Evolutionary conservation across 2,797 vertebrate genomes (phyloP).

Genomic region (Notolabrus celidotus): DNA sequence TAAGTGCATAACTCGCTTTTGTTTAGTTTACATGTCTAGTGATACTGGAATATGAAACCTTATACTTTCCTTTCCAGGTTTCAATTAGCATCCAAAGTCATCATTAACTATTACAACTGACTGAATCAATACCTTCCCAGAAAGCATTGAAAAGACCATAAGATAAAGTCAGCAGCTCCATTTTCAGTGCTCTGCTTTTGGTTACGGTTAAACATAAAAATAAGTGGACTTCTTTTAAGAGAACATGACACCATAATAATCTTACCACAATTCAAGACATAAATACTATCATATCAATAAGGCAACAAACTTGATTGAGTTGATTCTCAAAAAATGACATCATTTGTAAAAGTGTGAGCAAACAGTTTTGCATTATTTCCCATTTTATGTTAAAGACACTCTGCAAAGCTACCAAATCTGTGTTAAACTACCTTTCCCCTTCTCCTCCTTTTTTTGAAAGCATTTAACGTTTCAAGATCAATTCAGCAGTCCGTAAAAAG

Average conservation of each 20-base stretch:
- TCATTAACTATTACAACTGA: slow-evolving; percentile 59
- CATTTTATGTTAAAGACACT: background rate
- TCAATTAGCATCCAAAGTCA: slow-evolving; percentile 69
- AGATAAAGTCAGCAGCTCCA: slow-evolving; percentile 46
- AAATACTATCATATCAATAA: slow-evolving; percentile 11
- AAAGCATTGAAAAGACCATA: slow-evolving; percentile 62
- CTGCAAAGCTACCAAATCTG: too few relatives aligned
- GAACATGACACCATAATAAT: background rate
- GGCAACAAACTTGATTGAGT: slow-evolving; percentile 10
- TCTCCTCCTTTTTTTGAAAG: slow-evolving; percentile 19
- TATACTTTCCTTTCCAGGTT: slow-evolving; percentile 65
- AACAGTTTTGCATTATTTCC: slow-evolving; percentile 24
- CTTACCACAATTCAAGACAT: slow-evolving; percentile 14
- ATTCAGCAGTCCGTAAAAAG: slow-evolving; percentile 51
- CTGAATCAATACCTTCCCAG: slow-evolving; percentile 74
- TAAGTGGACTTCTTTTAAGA: background rate
- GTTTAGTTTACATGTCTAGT: slow-evolving; percentile 39
- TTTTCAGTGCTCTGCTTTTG: slow-evolving; percentile 35
- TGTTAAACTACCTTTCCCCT: background rate
- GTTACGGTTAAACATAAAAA: slow-evolving; percentile 28
- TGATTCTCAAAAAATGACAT: background rate
- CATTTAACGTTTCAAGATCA: slow-evolving; percentile 39
- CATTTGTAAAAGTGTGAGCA: slow-evolving; percentile 4
- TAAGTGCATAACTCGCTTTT: slow-evolving; percentile 18
- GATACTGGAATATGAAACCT: slow-evolving; percentile 62